Conservation (phyloP, 2,888 invertebrate species). For the Griposia aprilina region DNA sequence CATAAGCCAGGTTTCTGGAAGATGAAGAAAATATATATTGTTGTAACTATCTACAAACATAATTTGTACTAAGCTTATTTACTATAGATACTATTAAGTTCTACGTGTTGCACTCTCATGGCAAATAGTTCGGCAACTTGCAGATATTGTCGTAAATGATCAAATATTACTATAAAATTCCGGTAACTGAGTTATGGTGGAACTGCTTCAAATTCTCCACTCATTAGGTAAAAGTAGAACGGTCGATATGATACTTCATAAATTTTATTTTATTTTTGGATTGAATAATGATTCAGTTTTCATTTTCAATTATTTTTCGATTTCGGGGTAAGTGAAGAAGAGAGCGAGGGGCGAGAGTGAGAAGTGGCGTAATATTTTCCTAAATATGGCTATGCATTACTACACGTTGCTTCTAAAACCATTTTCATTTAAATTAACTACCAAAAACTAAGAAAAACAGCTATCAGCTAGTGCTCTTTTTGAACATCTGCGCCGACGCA, state of each 20-base stretch:
- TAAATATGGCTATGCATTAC: not conserved
- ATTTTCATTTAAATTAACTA: not conserved
- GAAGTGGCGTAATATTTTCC: not conserved
- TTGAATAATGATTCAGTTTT: conserved; percentile 17
- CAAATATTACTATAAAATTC: conserved; percentile 31
- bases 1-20: not conserved
- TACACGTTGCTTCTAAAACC: not conserved
- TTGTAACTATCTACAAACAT: not conserved
- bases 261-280: conserved; percentile 1
- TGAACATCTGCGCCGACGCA: not conserved
- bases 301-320: not conserved
- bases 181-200: conserved; percentile 27
- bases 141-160: conserved; percentile 3
- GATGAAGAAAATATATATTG: not conserved
- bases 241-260: not conserved
- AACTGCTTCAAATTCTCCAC: conserved; percentile 49
- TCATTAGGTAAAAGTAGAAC: conserved; percentile 19
- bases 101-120: not conserved
- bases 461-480: not conserved
- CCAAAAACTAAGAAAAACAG: not conserved
- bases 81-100: not conserved
- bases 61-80: not conserved
- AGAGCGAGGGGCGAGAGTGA: too few relatives aligned
- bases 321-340: not conserved
- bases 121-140: not conserved